Evolutionary conservation across 2,888 invertebrate genomes (phyloP).

Genomic region (Latrodectus elegans): DNA sequence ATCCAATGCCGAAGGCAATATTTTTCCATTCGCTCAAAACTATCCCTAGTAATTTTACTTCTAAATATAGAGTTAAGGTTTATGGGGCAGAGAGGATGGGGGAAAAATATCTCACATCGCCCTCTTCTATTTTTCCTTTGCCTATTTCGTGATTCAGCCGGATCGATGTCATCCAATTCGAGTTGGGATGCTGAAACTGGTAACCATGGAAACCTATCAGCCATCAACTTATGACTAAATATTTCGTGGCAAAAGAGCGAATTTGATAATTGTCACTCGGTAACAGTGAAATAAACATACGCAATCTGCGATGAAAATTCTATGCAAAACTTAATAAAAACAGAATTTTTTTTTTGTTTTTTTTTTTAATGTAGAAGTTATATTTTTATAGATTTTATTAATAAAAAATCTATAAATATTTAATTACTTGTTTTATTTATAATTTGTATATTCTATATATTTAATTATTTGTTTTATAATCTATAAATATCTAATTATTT

Average conservation of each 20-base stretch:
- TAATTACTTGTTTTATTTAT: too few species aligned
- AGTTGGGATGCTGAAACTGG: constrained; percentile 46
- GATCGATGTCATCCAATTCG: constrained; percentile 52
- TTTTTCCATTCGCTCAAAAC: not conserved
- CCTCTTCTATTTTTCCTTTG: constrained; percentile 2
- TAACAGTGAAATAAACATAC: not conserved
- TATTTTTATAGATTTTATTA: too few species aligned
- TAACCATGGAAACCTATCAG: constrained; percentile 42
- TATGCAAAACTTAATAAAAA: too few species aligned
- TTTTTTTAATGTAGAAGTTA: too few species aligned
- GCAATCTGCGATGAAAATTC: too few species aligned
- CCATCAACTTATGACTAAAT: constrained; percentile 34
- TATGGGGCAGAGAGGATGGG: not conserved
- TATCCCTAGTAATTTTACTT: not conserved
- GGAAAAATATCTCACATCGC: not conserved
- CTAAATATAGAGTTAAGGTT: constrained; percentile 2
- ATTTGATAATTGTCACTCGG: constrained; percentile 11
- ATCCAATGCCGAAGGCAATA: not conserved
- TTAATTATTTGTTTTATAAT: too few species aligned
- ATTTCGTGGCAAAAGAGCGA: constrained; percentile 28
- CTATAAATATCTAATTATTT: too few species aligned
- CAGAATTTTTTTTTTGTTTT: too few species aligned
- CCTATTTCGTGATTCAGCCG: constrained; percentile 27
- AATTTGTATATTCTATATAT: too few species aligned
- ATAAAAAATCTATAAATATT: too few species aligned